Base-by-base conservation (phyloP, 2,113 vertebrate genomes). In the Columba livia region DNA sequence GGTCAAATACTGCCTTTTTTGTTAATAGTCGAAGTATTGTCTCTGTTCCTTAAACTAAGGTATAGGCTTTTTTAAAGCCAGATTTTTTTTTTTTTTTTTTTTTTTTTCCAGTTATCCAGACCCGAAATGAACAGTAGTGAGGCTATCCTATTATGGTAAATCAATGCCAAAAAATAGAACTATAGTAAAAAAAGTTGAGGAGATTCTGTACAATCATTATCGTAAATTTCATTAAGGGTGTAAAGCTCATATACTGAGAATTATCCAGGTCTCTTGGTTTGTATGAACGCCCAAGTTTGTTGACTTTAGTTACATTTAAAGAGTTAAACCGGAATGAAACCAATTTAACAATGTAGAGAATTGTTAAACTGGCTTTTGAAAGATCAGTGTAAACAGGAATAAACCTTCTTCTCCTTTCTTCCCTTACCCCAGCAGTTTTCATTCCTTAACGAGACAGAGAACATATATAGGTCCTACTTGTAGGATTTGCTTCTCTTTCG, bases 391-490 rank as follows among this genome's bases (percentile, higher is more conserved):
- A 96, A 95, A 93, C 34, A 96, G 12, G 36, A 89, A 89, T 87
- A 95, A 79, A 72, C 48, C 21, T 71, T 83, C 26, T 82, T 85
- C 51, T 91, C 28, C 40, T 91, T 91, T 96, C 69, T 85, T 90
- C 66, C 60, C 54, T 89, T 86, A 94, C 62, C n/a, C 51, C 34
- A 75, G 64, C 10, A 91, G 21, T 96, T 96, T 93, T 91, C 40
- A 64, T 85, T 79, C 44, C 56, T 88, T 96, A 96, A 95, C 79
- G 78, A 97, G 91, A 57, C 11, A 48, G 34, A 84, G 42, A 88
- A 79, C 51, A 75, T 77, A 20, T 77, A 53, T 85, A 93, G 58
- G 31, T 56, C 51, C 70, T 83, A 56, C 72, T 91, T 83, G 48
- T 44, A 85, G 34, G 65, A 56, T 93, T 92, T 95, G 40, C 85